A percentile compares a stretch with the other conserved stretches of the same genome.
phyloP scores from a whole-genome alignment of 2,113 vertebrate genomes.

The Pluvialis apricaria region DNA sequence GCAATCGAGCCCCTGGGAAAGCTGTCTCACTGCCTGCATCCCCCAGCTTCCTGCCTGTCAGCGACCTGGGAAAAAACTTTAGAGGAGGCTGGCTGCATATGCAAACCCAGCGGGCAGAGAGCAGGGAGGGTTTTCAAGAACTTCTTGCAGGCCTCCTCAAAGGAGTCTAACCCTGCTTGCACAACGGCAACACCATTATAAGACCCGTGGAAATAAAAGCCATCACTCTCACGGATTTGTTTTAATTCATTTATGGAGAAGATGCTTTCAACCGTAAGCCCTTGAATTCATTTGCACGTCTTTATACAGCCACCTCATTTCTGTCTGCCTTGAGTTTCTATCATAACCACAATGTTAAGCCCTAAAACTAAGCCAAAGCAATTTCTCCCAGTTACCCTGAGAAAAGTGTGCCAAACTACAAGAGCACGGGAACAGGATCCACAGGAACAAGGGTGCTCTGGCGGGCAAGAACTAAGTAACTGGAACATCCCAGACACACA shows the following conservation, averaged over 20 bases:
- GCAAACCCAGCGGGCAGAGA: accelerated
- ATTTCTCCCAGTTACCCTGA: background rate
- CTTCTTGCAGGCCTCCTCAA: background rate
- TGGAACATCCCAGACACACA: background rate
- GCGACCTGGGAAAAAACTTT: background rate
- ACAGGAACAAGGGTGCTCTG: background rate
- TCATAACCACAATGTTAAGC: background rate
- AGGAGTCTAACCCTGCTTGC: background rate
- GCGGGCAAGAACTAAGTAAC: background rate
- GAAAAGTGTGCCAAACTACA: background rate
- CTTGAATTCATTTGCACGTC: background rate
- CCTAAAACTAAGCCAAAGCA: background rate
- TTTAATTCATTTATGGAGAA: background rate
- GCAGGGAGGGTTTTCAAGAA: background rate
- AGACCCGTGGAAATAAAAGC: background rate
- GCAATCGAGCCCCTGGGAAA: background rate
- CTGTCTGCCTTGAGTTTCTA: background rate
- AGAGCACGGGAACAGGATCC: background rate
- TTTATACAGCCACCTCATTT: background rate
- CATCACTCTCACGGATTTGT: background rate
- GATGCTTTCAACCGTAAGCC: background rate
- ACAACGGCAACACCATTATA: background rate
- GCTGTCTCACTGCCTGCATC: background rate
- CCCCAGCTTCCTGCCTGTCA: slow-evolving; percentile 48
- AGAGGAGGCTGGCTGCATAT: background rate